A percentile compares a stretch with the other conserved stretches of the same genome.
Conservation (phyloP, 1,140 invertebrate genomes). For the Globodera ellingtonae region DNA sequence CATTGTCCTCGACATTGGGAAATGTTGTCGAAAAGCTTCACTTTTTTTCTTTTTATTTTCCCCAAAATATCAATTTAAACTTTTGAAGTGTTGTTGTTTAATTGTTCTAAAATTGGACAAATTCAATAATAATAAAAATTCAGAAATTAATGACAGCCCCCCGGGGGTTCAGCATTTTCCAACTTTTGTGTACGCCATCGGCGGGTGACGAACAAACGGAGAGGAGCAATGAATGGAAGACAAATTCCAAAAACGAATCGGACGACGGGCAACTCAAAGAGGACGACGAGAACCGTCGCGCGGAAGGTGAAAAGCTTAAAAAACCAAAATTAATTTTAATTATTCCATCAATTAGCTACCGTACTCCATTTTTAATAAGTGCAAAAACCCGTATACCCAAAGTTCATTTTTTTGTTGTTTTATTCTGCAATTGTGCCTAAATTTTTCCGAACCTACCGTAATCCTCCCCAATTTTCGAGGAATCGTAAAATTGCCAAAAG, state of each 20-base stretch:
- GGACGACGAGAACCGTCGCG: not conserved
- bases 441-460: not conserved
- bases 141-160: not conserved
- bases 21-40: not conserved
- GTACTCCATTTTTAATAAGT: no score
- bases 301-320: not conserved
- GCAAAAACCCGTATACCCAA: no score
- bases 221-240: not conserved
- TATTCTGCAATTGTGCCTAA: not conserved
- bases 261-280: not conserved
- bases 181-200: not conserved
- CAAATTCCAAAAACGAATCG: not conserved
- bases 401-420: not conserved
- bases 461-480: not conserved
- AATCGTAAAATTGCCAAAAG: constrained; percentile 2
- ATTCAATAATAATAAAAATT: no score
- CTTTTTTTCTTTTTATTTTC: not conserved
- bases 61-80: not conserved
- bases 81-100: not conserved
- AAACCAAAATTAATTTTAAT: not conserved
- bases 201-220: not conserved
- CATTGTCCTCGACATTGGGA: not conserved
- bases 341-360: no score
- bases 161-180: constrained; percentile 8
- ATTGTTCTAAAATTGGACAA: no score